Evolutionary conservation across 2,113 vertebrate genomes (phyloP), one percentile per base, ranked within the genome.

Genomic region (Harpagus bidentatus): DNA sequence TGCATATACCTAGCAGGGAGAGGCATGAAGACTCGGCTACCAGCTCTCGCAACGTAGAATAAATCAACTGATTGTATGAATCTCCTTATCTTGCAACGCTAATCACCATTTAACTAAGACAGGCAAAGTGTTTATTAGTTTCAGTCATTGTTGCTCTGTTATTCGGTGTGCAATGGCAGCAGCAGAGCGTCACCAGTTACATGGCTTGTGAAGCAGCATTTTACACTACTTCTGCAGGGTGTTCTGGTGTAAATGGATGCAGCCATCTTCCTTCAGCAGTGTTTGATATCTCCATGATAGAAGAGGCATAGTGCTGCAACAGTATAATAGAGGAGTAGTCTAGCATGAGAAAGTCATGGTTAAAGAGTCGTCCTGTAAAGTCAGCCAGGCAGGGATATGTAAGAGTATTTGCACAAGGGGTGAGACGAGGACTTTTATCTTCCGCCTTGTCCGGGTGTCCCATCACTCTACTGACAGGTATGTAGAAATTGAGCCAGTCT

Each of bases 401-500:
- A 43, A 36, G 63, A 45, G 34, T 90, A 52, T 96, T 95, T 94
- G 95, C 66, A 45, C 76, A 86, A 89, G 22, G 81, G 69, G 73
- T 7, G 73, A 90, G 92, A 83, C 3, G 1, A 50, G 58, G 36
- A 29, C 55, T 92, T 88, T 28, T 59, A 9, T 90, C 82, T 77
- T 52, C 72, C 93, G 69, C 69, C 72, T 72, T 61, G 86, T 67
- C 77, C 17, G 6, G 70, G 63, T 84, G 86, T 84, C 92, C 52
- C 47, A 4, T 63, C 7, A 4, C 53, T 69, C 2, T 7, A 26
- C 36, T 62, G 76, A 55, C 58, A 69, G 74, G 34, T 20, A 5
- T n/a, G 58, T 29, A 50, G 82, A 52, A 90, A 42, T 8, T 0
- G 29, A 92, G 79, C 90, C 70, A 47, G 43, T 14, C 34, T 86